Evolutionary conservation across 2,888 invertebrate genomes (phyloP).

Genomic region (Balanococcus diminutus): DNA sequence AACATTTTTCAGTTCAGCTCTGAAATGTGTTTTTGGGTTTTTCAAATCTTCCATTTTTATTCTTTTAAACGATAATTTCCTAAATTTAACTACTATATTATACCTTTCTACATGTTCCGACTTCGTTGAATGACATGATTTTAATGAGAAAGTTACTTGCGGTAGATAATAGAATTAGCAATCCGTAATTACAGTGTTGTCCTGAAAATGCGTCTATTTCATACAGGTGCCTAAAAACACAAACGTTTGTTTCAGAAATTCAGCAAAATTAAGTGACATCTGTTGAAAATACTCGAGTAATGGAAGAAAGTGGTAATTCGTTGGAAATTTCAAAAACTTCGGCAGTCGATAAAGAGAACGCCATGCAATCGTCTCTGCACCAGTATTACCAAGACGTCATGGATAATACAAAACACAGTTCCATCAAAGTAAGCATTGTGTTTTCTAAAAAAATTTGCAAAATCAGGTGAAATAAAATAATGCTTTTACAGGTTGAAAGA

Average conservation of each 20-base stretch:
- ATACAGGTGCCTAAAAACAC: too few relatives aligned
- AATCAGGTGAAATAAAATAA: background rate
- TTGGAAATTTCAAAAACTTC: background rate
- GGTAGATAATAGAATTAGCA: too few relatives aligned
- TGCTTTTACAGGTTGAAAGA: slow-evolving; percentile 26
- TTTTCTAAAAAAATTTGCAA: background rate
- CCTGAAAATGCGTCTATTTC: background rate
- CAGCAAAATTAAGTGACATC: too few relatives aligned
- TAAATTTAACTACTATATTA: too few relatives aligned
- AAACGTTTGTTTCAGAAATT: background rate
- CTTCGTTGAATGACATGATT: too few relatives aligned
- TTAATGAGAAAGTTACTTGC: too few relatives aligned
- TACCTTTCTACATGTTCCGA: too few relatives aligned
- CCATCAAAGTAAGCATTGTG: background rate
- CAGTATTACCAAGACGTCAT: background rate
- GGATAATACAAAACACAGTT: background rate
- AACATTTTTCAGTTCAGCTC: background rate
- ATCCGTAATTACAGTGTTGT: too few relatives aligned
- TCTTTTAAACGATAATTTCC: too few relatives aligned
- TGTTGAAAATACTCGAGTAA: background rate
- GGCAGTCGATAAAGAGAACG: background rate
- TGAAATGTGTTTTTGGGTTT: background rate
- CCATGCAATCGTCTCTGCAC: background rate
- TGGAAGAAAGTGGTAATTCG: background rate
- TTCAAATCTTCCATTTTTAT: background rate